A percentile compares a stretch with the other conserved stretches of the same genome.
Evolutionary conservation across 2,888 invertebrate genomes (phyloP).

Genomic region (Carpatolechia fugitivella): DNA sequence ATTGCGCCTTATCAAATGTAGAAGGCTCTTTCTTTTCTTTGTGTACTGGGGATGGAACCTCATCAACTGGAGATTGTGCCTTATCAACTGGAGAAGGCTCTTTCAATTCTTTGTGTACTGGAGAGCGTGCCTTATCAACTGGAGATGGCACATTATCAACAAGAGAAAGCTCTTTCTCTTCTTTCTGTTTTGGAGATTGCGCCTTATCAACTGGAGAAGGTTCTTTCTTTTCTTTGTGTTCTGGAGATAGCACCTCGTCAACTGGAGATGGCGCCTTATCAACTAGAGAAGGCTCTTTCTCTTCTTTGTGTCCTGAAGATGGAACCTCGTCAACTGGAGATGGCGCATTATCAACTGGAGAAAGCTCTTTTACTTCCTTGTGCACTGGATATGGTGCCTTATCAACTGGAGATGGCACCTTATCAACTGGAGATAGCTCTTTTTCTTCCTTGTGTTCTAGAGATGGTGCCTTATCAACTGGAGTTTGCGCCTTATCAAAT

Average conservation of each 20-base stretch:
- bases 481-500: too few species aligned
- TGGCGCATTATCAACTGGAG: constrained; percentile 12
- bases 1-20: too few species aligned
- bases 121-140: constrained; percentile 3
- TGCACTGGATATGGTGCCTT: neutral
- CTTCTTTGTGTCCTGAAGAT: constrained; percentile 9
- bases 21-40: constrained; percentile 9
- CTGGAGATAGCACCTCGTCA: neutral
- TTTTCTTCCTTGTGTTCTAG: constrained; percentile 10
- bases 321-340: constrained; percentile 13
- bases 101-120: constrained; percentile 8
- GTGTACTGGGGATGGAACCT: neutral
- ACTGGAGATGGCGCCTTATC: neutral
- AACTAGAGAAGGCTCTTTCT: neutral
- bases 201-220: neutral
- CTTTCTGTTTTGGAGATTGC: neutral
- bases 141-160: constrained; percentile 9
- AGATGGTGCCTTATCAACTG: neutral
- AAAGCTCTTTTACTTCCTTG: neutral
- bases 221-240: too few species aligned
- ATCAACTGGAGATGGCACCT: neutral
- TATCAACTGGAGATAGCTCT: constrained; percentile 6
- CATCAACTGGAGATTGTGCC: neutral
- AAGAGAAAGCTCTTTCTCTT: neutral
- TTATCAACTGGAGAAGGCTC: neutral